These are phyloP conservation scores for Elanoides forficatus DNA, from an alignment of 2,113 vertebrate species.

Conservation along the genomic window DNA sequence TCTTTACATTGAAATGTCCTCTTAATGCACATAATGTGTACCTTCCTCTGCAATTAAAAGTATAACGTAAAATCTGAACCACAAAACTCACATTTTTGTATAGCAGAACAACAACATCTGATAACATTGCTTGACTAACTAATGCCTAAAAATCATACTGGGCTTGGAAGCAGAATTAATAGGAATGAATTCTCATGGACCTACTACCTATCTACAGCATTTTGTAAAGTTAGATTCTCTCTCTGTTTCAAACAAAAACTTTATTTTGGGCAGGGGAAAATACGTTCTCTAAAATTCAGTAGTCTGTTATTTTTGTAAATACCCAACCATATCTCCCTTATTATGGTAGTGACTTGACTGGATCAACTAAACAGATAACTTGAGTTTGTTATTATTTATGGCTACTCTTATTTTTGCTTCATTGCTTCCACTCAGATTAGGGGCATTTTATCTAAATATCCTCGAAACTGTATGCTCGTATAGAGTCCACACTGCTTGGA, in stretches of 20 bases:
- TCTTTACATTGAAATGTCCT: background rate
- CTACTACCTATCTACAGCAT: background rate
- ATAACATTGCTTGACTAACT: background rate
- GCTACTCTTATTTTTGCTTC: background rate
- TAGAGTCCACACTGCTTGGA: background rate
- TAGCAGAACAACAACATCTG: background rate
- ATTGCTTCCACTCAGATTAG: background rate
- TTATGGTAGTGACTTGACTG: background rate
- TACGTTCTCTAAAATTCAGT: background rate
- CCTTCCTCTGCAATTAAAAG: background rate
- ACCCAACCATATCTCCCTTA: background rate
- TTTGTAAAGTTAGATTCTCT: background rate
- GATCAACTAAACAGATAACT: background rate
- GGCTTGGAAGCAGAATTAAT: background rate
- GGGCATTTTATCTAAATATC: background rate
- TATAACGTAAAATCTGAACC: background rate
- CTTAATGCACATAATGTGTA: background rate
- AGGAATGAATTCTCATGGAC: background rate
- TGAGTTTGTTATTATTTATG: background rate
- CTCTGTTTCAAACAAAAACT: background rate
- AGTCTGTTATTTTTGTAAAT: background rate
- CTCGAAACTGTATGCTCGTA: background rate
- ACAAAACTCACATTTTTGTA: background rate
- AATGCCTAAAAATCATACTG: background rate
- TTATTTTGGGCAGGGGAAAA: background rate